A percentile compares a stretch with the other conserved stretches of the same genome.
Conservation (phyloP, 1,140 invertebrate species). For the Varroa destructor region DNA sequence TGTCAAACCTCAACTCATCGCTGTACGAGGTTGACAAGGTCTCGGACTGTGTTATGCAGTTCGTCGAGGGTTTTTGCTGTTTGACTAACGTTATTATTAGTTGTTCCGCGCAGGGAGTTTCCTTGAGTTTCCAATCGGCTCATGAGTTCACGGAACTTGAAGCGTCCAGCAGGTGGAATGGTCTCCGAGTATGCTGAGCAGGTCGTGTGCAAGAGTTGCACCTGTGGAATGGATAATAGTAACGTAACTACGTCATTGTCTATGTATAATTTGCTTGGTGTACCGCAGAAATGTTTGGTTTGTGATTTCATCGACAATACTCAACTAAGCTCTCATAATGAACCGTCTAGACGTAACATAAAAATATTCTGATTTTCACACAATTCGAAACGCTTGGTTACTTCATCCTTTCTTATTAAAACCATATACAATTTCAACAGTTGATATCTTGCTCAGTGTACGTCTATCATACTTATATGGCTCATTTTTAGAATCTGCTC, state of each 20-base stretch:
- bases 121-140: conserved; percentile 64
- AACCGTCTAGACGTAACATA: too few relatives aligned
- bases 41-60: conserved; percentile 62
- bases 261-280: too few relatives aligned
- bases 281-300: too few relatives aligned
- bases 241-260: neutral
- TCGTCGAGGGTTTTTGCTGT: conserved; percentile 51
- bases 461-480: neutral
- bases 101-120: conserved; percentile 53
- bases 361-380: too few relatives aligned
- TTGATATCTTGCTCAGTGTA: neutral
- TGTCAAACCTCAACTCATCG: conserved; percentile 45
- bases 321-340: neutral
- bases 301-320: neutral
- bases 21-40: conserved; percentile 63
- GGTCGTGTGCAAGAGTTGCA: conserved; percentile 59
- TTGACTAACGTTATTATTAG: conserved; percentile 46
- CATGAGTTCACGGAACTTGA: conserved; percentile 72
- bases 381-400: too few relatives aligned
- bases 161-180: conserved; percentile 68
- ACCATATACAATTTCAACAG: neutral
- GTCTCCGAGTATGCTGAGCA: conserved; percentile 57
- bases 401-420: too few relatives aligned
- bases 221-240: conserved; percentile 34
- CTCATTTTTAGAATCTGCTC: neutral